Conservation (phyloP, 2,888 invertebrate species). For the Tetragonisca angustula region DNA sequence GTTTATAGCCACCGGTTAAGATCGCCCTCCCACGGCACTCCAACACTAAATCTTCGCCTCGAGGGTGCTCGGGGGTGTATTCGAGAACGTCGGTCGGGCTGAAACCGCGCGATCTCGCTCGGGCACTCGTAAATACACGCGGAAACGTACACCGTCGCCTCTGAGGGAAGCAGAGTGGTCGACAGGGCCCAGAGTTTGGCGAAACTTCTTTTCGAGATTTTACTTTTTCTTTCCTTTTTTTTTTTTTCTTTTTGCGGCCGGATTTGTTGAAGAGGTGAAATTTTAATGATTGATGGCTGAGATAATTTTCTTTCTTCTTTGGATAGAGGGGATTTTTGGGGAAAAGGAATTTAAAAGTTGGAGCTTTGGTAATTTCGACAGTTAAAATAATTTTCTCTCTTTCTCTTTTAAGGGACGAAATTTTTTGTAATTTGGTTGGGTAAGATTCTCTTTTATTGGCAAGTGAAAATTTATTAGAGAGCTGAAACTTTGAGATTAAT, state of each 20-base stretch:
- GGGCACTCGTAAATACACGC: constrained; percentile 32
- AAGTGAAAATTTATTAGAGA: neutral
- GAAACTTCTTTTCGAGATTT: neutral
- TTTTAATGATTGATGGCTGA: neutral
- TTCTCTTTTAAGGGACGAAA: too few species aligned
- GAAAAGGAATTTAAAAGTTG: neutral
- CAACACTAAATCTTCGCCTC: constrained; percentile 35
- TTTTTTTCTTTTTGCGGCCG: neutral
- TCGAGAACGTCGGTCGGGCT: constrained; percentile 24
- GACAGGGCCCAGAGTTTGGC: neutral
- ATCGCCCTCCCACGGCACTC: constrained; percentile 25
- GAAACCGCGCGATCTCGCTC: constrained; percentile 32
- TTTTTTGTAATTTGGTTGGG: neutral
- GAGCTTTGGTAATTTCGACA: neutral
- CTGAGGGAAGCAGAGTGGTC: neutral
- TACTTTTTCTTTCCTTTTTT: neutral
- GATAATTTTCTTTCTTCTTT: neutral
- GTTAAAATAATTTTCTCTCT: too few species aligned
- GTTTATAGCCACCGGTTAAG: constrained; percentile 47
- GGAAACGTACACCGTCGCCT: constrained; percentile 2
- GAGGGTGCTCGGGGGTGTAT: constrained; percentile 30
- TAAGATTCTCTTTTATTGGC: neutral
- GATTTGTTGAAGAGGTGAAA: neutral
- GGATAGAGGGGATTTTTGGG: neutral
- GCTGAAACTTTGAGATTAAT: too few species aligned